phyloP scores from a whole-genome alignment of 2,113 vertebrate genomes.

The Verasper variegatus region DNA sequence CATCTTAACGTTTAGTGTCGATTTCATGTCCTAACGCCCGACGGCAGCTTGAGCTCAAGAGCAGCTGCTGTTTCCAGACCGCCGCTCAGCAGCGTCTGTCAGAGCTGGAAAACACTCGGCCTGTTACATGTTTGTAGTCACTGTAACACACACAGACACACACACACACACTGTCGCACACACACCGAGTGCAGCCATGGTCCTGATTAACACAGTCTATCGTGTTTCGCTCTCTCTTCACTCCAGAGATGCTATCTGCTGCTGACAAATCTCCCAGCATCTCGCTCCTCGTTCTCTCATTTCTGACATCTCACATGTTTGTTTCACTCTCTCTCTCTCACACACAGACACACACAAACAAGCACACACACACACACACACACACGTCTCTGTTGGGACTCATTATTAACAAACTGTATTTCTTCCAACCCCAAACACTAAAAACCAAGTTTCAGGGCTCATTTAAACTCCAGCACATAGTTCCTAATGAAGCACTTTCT shows the following conservation, averaged over 20 bases:
- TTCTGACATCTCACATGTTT: constrained; percentile 38
- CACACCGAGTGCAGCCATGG: not conserved
- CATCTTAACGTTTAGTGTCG: not conserved
- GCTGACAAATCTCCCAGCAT: constrained; percentile 45
- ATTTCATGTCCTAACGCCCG: not conserved
- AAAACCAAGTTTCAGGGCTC: no score
- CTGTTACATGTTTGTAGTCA: constrained; percentile 32
- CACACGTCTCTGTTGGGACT: not conserved
- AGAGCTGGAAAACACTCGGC: constrained; percentile 24
- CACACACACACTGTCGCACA: not conserved
- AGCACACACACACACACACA: no score
- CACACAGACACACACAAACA: not conserved
- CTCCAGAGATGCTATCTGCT: constrained; percentile 35
- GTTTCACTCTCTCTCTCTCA: constrained; percentile 24
- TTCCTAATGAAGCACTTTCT: not conserved
- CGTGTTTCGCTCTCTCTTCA: constrained; percentile 39
- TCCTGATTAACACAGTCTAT: constrained; percentile 49
- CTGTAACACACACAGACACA: not conserved
- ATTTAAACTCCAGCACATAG: no score
- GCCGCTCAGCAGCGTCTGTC: constrained; percentile 43
- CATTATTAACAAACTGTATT: no score
- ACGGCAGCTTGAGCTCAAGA: constrained; percentile 33
- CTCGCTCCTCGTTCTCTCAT: constrained; percentile 21
- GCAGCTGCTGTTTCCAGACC: constrained; percentile 42
- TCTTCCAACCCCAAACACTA: not conserved